Evolutionary conservation across 2,113 vertebrate species (phyloP), one percentile per base, ranked within the genome.

Genomic region (Myrmecophaga tridactyla): DNA sequence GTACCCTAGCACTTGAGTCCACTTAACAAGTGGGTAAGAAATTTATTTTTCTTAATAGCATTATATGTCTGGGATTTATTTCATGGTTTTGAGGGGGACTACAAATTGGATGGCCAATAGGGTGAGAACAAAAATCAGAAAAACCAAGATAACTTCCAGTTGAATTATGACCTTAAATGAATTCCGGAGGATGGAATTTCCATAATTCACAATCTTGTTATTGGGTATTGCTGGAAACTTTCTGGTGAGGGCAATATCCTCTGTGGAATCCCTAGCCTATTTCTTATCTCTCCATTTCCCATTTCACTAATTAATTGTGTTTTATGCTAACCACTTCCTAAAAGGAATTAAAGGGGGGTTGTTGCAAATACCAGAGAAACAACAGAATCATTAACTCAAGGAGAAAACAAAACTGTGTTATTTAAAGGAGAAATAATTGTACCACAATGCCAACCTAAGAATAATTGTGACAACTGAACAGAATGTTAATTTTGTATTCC

Each of bases 31-130:
- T 94, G 94, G 90, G 93, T 94, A 85, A 72, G 75, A 95, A 80
- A 95, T 95, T 93, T 96, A 87, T 95, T 97, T 97, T 96, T 94
- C 93, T 97, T 95, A 96, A 87, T 92, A 89, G 69, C 96, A 86
- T 94, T 96, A 90, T 89, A 95, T 80, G 78, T 75, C 88, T 96
- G 95, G 95, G 75, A 92, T 96, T 96, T 96, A 97, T 90, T 96
- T 94, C 87, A 88, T 95, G 95, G 95, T 96, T 96, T 96, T 76
- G 80, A 90, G 95, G 80, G 75, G 96, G 27, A 83, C 82, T 95
- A 94, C 96, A 97, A 96, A 97, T 81, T 95, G 80, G 65, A 92
- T 63, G 82, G 78, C 82, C 96, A 95, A 89, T 69, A 89, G 78
- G 73, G 82, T 94, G 56, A 83, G 90, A 93, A 95, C 94, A 96